phyloP scores from a whole-genome alignment of 2,888 invertebrate species.

The Caenorhabditis doughertyi region DNA sequence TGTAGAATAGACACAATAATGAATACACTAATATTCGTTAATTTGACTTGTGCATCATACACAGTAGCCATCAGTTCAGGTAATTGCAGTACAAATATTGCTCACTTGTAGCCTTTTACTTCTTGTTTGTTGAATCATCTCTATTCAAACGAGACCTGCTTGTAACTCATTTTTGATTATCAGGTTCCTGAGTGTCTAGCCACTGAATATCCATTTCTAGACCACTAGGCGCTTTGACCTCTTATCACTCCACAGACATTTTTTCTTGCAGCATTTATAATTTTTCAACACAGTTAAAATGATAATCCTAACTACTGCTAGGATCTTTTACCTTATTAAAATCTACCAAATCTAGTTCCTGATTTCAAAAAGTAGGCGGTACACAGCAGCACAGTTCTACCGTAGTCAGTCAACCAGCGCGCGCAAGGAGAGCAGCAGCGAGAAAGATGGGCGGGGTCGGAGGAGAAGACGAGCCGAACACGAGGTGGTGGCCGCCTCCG shows the following conservation, averaged over 20 bases:
- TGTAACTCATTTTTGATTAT: too few species aligned
- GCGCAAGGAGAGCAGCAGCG: constrained; percentile 37
- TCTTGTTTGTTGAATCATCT: not conserved
- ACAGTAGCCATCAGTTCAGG: not conserved
- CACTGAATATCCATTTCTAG: constrained; percentile 8
- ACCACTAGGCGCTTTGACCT: constrained; percentile 31
- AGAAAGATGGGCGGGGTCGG: constrained; percentile 48
- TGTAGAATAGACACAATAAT: too few species aligned
- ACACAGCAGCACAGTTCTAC: constrained; percentile 59
- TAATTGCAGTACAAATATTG: constrained; percentile 1
- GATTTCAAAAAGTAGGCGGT: constrained; percentile 51
- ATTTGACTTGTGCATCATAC: not conserved
- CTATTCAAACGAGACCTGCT: not conserved
- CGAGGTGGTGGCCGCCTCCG: constrained; percentile 60
- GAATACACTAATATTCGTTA: not conserved
- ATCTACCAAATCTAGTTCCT: not conserved
- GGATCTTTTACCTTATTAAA: not conserved
- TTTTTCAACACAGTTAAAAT: not conserved
- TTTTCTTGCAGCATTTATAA: not conserved
- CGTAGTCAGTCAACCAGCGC: constrained; percentile 62
- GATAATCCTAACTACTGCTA: not conserved
- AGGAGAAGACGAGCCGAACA: constrained; percentile 59
- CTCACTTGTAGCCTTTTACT: not conserved
- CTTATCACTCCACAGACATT: constrained; percentile 40
- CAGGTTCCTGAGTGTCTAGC: constrained; percentile 26